phyloP scores from a whole-genome alignment of 2,888 invertebrate species.

The Philaethria dido region DNA sequence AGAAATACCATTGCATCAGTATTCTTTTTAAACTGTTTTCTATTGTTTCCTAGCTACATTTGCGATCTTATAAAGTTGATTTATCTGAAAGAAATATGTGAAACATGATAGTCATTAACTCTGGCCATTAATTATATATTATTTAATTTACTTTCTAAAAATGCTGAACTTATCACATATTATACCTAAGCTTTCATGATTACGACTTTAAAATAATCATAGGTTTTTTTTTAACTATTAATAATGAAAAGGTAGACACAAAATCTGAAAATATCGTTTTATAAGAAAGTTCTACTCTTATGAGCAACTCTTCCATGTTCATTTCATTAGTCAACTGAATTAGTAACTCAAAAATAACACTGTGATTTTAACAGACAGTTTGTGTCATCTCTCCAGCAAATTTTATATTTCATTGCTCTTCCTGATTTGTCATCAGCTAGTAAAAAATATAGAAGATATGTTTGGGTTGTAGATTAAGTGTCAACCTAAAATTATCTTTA shows the following conservation, averaged over 20 bases:
- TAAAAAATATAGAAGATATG: neutral
- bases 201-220: no score
- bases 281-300: no score
- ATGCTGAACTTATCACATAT: no score
- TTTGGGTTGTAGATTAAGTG: neutral
- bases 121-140: no score
- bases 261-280: neutral
- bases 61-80: neutral
- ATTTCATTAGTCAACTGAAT: constrained; percentile 29
- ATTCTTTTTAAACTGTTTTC: neutral
- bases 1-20: constrained; percentile 8
- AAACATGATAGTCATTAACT: no score
- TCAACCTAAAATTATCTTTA: constrained; percentile 2
- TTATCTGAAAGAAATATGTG: neutral
- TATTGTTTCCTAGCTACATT: neutral
- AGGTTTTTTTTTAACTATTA: neutral
- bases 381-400: constrained; percentile 4
- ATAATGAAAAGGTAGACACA: neutral
- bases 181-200: no score
- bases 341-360: constrained; percentile 32
- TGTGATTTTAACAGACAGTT: constrained; percentile 31
- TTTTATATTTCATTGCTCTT: constrained; percentile 15
- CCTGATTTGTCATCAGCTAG: constrained; percentile 22
- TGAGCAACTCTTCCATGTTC: constrained; percentile 9
- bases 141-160: no score